Evolutionary conservation across 2,113 vertebrate species (phyloP).

Genomic region (Tympanuchus pallidicinctus): DNA sequence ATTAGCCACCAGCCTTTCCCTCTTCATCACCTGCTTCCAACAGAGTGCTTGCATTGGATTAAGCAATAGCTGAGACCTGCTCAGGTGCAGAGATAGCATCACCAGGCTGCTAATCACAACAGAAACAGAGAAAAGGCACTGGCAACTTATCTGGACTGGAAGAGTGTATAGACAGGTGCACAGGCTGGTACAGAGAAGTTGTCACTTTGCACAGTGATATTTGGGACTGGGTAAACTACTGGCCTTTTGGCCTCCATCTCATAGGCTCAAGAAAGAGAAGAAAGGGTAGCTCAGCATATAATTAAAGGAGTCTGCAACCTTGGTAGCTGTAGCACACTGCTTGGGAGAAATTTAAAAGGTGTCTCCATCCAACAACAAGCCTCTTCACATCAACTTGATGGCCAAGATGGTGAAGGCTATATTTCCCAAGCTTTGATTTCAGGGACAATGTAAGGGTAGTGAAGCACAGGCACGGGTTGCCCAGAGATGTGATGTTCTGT

Average conservation of each 20-base stretch:
- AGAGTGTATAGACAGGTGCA: rapidly evolving
- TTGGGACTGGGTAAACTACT: background rate
- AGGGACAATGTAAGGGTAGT: background rate
- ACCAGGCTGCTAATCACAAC: background rate
- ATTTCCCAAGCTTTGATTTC: background rate
- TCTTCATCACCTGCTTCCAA: background rate
- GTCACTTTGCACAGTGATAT: background rate
- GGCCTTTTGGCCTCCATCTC: background rate
- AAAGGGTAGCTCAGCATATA: background rate
- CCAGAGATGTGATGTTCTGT: no score
- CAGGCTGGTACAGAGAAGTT: background rate
- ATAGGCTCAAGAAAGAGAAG: background rate
- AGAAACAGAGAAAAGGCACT: background rate
- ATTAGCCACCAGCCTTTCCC: background rate
- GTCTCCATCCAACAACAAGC: background rate
- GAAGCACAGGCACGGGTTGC: no score
- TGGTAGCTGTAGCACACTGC: background rate
- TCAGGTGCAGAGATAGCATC: background rate
- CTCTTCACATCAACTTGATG: rapidly evolving
- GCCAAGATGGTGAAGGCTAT: background rate
- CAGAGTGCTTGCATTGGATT: background rate
- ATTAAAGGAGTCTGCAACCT: background rate
- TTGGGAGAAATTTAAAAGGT: background rate
- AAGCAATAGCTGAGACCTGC: background rate
- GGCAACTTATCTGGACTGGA: background rate